Percentiles rank a stretch among this genome's conserved stretches.
Conservation (phyloP, 2,113 vertebrate species). For the Heterocephalus glaber region DNA sequence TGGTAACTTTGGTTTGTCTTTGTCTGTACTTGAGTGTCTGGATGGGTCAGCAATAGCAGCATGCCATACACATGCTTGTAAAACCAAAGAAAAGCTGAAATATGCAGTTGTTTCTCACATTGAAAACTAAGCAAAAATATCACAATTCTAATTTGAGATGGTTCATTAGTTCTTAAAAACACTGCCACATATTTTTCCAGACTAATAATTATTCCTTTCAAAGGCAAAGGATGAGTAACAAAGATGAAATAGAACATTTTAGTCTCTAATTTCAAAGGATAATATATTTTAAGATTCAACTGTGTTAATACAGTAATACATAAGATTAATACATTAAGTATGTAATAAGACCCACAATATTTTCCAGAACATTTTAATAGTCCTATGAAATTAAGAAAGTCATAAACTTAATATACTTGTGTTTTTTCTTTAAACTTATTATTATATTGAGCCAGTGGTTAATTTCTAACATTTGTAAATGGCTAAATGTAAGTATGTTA, state of each 20-base stretch:
- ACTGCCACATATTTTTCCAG: not conserved
- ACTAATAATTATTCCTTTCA: slow-evolving; percentile 54
- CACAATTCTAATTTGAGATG: slow-evolving; percentile 54
- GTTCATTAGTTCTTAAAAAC: not conserved
- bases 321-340: slow-evolving; percentile 25
- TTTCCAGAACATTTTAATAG: slow-evolving; percentile 38
- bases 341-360: not conserved
- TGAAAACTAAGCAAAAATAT: not conserved
- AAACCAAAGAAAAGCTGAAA: slow-evolving; percentile 26
- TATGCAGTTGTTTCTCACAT: slow-evolving; percentile 38
- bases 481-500: slow-evolving; percentile 25
- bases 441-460: slow-evolving; percentile 4
- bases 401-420: not conserved
- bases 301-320: not conserved
- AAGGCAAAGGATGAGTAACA: slow-evolving; percentile 20
- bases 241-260: not conserved
- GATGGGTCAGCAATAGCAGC: not conserved
- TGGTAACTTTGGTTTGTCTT: slow-evolving; percentile 52
- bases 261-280: slow-evolving; percentile 51
- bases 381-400: not conserved
- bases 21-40: slow-evolving; percentile 56
- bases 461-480: slow-evolving; percentile 32
- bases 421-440: not conserved
- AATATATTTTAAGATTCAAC: slow-evolving; percentile 35
- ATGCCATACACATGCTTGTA: not conserved